These are phyloP conservation scores for Potamilus streckersoni DNA, from an alignment of 1,140 invertebrate genomes.

Conservation along the genomic window DNA sequence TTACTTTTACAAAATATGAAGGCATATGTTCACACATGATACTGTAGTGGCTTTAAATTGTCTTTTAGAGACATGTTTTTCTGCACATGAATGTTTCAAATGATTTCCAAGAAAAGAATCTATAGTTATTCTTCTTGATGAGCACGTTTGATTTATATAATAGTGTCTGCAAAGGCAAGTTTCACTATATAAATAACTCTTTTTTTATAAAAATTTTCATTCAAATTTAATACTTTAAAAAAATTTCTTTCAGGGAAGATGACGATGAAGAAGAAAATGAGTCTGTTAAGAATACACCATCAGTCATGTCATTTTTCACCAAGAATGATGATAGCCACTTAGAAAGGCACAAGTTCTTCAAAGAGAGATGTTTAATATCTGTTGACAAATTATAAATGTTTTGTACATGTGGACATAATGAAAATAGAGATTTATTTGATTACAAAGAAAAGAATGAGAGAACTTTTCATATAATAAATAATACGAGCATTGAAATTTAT, in stretches of 20 bases:
- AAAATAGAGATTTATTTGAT: too few relatives aligned
- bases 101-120: too few relatives aligned
- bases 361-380: conserved; percentile 54
- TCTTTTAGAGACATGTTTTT: too few relatives aligned
- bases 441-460: too few relatives aligned
- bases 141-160: neutral
- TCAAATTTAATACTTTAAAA: conserved; percentile 1
- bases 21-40: too few relatives aligned
- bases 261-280: conserved; percentile 61
- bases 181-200: neutral
- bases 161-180: neutral
- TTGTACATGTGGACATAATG: too few relatives aligned
- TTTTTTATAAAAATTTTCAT: neutral
- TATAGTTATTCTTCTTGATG: too few relatives aligned
- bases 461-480: too few relatives aligned
- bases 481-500: too few relatives aligned
- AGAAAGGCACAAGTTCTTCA: conserved; percentile 60
- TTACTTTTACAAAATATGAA: too few relatives aligned
- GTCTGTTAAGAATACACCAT: conserved; percentile 36
- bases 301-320: conserved; percentile 51
- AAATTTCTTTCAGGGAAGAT: conserved; percentile 54
- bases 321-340: conserved; percentile 41
- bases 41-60: too few relatives aligned
- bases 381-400: conserved; percentile 39
- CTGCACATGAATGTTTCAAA: too few relatives aligned